Percentiles rank a stretch among this genome's conserved stretches.
phyloP scores from a whole-genome alignment of 2,888 invertebrate species.

The Ariolimax columbianus region DNA sequence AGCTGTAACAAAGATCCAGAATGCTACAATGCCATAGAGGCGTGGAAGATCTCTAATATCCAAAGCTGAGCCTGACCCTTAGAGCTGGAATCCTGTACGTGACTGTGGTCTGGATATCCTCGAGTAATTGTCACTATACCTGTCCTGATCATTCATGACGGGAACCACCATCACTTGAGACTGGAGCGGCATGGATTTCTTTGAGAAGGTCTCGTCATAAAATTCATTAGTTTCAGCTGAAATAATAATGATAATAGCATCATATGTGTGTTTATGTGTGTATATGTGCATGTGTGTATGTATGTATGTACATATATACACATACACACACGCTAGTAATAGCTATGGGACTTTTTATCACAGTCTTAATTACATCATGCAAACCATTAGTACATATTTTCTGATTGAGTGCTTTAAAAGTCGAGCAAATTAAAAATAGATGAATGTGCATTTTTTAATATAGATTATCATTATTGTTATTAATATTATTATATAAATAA shows the following conservation, averaged over 20 bases:
- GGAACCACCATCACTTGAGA: conserved; percentile 67
- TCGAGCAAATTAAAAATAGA: no score
- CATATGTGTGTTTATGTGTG: background rate
- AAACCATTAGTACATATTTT: no score
- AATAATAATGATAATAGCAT: conserved; percentile 38
- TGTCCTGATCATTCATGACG: conserved; percentile 54
- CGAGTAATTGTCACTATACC: conserved; percentile 66
- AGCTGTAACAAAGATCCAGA: no score
- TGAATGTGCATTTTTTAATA: no score
- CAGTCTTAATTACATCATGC: no score
- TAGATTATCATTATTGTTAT: no score
- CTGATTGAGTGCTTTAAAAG: no score
- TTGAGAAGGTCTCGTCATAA: conserved; percentile 70
- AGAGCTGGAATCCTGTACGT: conserved; percentile 66
- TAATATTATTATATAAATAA: no score
- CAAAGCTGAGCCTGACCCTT: background rate
- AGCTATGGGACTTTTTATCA: background rate
- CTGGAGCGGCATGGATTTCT: conserved; percentile 68
- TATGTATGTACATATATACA: background rate
- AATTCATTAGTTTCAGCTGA: conserved; percentile 74
- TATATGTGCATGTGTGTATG: background rate
- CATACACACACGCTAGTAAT: background rate
- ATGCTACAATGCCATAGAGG: no score
- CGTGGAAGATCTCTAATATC: no score
- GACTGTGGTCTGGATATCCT: conserved; percentile 58